phyloP scores from a whole-genome alignment of 2,797 vertebrate species.

The Jordanella pulchra region DNA sequence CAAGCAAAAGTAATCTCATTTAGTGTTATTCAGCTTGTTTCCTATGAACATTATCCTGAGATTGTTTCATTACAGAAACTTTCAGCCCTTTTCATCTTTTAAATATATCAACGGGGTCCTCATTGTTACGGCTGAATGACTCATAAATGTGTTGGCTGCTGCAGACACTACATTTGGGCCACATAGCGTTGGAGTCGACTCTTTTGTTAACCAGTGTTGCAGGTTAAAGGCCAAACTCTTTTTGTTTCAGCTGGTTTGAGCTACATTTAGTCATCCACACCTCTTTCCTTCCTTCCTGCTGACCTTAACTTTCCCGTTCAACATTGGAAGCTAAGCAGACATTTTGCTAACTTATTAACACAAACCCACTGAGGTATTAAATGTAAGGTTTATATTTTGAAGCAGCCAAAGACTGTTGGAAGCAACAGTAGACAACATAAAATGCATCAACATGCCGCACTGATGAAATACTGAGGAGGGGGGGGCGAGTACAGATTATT shows the following conservation, averaged over 20 bases:
- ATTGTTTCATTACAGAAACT: neutral
- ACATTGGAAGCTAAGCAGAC: too few relatives aligned
- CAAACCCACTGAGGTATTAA: too few relatives aligned
- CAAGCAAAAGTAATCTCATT: neutral
- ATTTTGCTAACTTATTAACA: too few relatives aligned
- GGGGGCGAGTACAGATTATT: too few relatives aligned
- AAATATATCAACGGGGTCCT: neutral
- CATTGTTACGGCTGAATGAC: neutral
- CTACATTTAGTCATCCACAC: constrained; percentile 68
- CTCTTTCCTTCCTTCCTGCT: constrained; percentile 67
- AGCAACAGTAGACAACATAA: too few relatives aligned
- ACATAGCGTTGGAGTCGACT: constrained; percentile 3
- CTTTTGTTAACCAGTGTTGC: neutral
- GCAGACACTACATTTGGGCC: neutral
- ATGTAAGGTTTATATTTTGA: too few relatives aligned
- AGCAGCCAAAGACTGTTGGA: too few relatives aligned
- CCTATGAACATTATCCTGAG: constrained; percentile 1
- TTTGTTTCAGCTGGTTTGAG: constrained; percentile 51
- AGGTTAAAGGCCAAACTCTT: constrained; percentile 46
- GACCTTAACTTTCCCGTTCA: constrained; percentile 3
- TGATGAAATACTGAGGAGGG: too few relatives aligned
- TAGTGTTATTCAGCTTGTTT: neutral
- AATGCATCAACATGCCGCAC: too few relatives aligned
- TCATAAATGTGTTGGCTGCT: neutral
- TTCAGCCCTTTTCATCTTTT: neutral